phyloP scores from a whole-genome alignment of 2,888 invertebrate species.

The Cosmopolites sordidus region DNA sequence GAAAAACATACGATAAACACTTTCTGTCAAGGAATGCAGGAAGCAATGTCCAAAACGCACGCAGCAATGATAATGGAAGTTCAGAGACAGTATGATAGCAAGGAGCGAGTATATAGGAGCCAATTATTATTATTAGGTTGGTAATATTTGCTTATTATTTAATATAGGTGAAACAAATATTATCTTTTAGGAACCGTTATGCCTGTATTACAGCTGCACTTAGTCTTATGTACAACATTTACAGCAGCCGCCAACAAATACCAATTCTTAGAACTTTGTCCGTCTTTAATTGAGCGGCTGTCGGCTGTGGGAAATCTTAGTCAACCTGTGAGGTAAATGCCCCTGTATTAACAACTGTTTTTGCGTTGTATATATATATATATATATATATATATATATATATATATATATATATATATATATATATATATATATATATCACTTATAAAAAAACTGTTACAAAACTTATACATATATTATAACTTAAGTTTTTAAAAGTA shows the following conservation, averaged over 20 bases:
- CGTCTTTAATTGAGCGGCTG: conserved; percentile 62
- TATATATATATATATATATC: too few relatives aligned
- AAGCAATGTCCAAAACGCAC: conserved; percentile 64
- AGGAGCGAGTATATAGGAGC: conserved; percentile 46
- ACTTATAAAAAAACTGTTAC: too few relatives aligned
- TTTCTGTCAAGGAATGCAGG: conserved; percentile 62
- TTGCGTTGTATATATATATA: too few relatives aligned
- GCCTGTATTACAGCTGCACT: conserved; percentile 65
- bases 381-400: too few relatives aligned
- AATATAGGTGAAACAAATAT: neutral
- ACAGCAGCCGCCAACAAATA: conserved; percentile 68
- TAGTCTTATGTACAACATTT: conserved; percentile 67
- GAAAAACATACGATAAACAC: conserved; percentile 64
- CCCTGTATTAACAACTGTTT: too few relatives aligned
- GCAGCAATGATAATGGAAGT: conserved; percentile 62
- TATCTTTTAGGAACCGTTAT: conserved; percentile 55
- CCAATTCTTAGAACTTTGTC: conserved; percentile 68
- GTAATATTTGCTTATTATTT: neutral
- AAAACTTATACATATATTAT: too few relatives aligned
- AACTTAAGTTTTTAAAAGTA: too few relatives aligned
- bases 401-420: neutral
- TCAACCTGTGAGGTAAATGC: conserved; percentile 54
- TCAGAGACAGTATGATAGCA: conserved; percentile 58
- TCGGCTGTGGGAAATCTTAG: conserved; percentile 62
- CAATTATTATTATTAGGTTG: conserved; percentile 44